Evolutionary conservation across 2,797 vertebrate species (phyloP).

Genomic region (Pogoniulus pusillus): DNA sequence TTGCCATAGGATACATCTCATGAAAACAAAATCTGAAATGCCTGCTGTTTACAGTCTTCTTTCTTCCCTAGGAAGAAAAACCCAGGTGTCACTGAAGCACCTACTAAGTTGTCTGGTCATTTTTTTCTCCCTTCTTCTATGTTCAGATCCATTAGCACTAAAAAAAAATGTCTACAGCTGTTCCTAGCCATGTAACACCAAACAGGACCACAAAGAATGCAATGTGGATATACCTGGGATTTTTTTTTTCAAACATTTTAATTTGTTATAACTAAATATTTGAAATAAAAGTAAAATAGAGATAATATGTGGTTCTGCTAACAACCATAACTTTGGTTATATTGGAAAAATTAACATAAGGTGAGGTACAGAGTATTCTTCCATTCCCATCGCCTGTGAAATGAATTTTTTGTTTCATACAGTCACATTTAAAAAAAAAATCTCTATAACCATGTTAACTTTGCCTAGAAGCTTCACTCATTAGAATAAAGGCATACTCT

Average conservation of each 20-base stretch:
- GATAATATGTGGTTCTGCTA: background rate
- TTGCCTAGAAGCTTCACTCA: background rate
- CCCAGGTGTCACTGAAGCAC: background rate
- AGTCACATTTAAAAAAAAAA: background rate
- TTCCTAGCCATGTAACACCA: background rate
- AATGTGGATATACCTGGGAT: background rate
- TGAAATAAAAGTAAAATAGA: background rate
- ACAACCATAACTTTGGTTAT: background rate
- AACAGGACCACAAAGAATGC: background rate
- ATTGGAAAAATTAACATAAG: background rate
- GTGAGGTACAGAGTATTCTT: background rate
- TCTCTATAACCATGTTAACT: background rate
- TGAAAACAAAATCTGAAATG: background rate
- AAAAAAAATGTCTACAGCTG: background rate
- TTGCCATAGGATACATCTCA: background rate
- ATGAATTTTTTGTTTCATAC: background rate
- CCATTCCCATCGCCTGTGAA: background rate
- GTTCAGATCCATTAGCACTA: background rate
- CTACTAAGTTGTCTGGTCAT: background rate
- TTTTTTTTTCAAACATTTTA: background rate
- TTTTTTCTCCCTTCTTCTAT: background rate
- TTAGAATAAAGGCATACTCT: background rate
- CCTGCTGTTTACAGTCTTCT: background rate
- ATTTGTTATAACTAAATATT: background rate
- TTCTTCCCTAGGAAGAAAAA: background rate